phyloP scores from a whole-genome alignment of 64 coral and sea anemone genomes.

The Porites australiensis region DNA sequence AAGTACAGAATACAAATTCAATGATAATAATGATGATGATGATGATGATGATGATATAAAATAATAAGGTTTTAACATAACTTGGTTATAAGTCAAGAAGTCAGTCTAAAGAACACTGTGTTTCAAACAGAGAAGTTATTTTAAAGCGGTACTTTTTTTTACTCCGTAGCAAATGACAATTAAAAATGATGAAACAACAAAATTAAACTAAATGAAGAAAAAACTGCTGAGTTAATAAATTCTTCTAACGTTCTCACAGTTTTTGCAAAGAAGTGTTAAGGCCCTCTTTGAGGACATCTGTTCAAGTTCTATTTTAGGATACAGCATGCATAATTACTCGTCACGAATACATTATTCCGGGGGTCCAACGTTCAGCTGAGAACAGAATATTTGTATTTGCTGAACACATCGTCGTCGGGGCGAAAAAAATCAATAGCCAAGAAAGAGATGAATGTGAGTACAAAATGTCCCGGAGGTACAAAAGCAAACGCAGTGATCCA shows the following conservation, averaged over 20 bases:
- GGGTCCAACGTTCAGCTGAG: constrained; percentile 60
- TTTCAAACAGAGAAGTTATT: background rate
- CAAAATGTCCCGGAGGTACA: constrained; percentile 89
- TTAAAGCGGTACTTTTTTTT: no score
- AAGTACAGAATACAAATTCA: no score
- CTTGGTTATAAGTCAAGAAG: no score
- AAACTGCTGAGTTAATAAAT: background rate
- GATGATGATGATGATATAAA: no score
- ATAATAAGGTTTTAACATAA: no score
- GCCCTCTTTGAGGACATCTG: background rate
- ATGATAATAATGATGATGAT: no score
- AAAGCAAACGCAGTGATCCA: constrained; percentile 80
- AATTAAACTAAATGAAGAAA: background rate
- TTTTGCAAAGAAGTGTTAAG: background rate
- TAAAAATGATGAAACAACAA: background rate
- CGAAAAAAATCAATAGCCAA: constrained; percentile 97
- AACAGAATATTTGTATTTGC: constrained; percentile 86
- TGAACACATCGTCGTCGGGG: constrained; percentile 79
- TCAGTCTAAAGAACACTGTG: background rate
- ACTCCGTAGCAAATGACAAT: no score
- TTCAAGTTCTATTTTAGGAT: background rate
- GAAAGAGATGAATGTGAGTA: constrained; percentile 90
- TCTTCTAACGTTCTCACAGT: background rate
- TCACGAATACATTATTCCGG: background rate
- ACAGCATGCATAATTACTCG: background rate